Base-by-base conservation (phyloP, 2,113 vertebrate species). In the Thunnus maccoyii region DNA sequence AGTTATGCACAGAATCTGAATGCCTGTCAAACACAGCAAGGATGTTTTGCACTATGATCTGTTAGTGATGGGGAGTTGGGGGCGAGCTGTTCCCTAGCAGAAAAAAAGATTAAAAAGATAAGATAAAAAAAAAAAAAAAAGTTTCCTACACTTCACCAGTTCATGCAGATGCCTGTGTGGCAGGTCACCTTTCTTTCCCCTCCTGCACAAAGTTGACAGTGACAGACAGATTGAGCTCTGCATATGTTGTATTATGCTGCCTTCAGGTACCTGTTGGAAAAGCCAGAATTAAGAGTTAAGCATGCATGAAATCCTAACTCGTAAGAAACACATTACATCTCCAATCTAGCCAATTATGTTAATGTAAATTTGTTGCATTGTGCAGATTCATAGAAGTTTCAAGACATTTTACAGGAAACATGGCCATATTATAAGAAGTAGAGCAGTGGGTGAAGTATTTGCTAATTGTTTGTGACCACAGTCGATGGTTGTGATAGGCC, bases 21-120 rank as follows among this genome's bases (percentile, higher is more conserved):
- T 22, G 22, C 22, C 22, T 22, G 22, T 22, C 22, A 54, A 27
- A 20, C n/a, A n/a, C 30, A 41, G 17, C 63, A 25, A 17, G 41
- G 32, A 7, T 72, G 16, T 51, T 79, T 72, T 65, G 44, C 11
- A 14, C 27, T 41, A 10, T 65, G 65, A 70, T n/a, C 15, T 63
- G 48, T 62, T 71, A 2, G 58, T 55, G 70, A 71, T 54, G 2
- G 14, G 50, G 36, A 1, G 25, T 32, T 22, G 10, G 22, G 51
- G 22, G 27, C 30, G 1, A 16, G 7, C 25, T 51, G 72, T 30
- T 46, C 1, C 22, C 22, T 9, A 11, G 17, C 32, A 13, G 15
- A 6, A 61, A 1, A 32, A 16, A 4, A 47, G 14, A 7, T 22
- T 14, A 36, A 25, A 25, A 61, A 17, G 32, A 18, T 3, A 64